phyloP scores from a whole-genome alignment of 2,888 invertebrate genomes.

The Thyatira batis region DNA sequence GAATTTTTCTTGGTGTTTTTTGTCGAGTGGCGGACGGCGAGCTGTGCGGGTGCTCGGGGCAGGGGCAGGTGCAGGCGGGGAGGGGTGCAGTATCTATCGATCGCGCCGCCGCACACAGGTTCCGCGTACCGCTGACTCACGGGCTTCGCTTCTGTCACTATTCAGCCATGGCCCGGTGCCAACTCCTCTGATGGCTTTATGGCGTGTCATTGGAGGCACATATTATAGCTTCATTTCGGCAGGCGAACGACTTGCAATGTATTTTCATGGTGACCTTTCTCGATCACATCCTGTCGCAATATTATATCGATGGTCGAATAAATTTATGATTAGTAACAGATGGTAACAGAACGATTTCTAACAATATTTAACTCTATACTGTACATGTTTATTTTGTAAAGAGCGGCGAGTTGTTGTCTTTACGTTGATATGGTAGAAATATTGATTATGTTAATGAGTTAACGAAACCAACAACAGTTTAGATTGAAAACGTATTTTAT shows the following conservation, averaged over 20 bases:
- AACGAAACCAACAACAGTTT: too few species aligned
- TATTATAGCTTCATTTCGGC: constrained; percentile 57
- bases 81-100: constrained; percentile 74
- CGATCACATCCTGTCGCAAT: background rate
- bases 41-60: constrained; percentile 48
- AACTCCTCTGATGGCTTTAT: constrained; percentile 61
- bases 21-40: constrained; percentile 43
- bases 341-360: background rate
- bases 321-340: background rate
- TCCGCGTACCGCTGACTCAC: constrained; percentile 69
- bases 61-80: constrained; percentile 51
- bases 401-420: too few species aligned
- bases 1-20: constrained; percentile 39
- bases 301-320: background rate
- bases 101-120: constrained; percentile 72
- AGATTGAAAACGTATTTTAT: too few species aligned
- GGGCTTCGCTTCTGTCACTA: constrained; percentile 56
- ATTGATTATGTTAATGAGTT: background rate
- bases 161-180: constrained; percentile 66
- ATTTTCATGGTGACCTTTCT: constrained; percentile 16
- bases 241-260: constrained; percentile 11
- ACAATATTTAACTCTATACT: too few species aligned
- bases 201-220: constrained; percentile 51
- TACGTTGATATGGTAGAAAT: background rate
- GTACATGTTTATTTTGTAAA: too few species aligned